Evolutionary conservation across 2,113 vertebrate species (phyloP).

Genomic region (Gavia stellata): DNA sequence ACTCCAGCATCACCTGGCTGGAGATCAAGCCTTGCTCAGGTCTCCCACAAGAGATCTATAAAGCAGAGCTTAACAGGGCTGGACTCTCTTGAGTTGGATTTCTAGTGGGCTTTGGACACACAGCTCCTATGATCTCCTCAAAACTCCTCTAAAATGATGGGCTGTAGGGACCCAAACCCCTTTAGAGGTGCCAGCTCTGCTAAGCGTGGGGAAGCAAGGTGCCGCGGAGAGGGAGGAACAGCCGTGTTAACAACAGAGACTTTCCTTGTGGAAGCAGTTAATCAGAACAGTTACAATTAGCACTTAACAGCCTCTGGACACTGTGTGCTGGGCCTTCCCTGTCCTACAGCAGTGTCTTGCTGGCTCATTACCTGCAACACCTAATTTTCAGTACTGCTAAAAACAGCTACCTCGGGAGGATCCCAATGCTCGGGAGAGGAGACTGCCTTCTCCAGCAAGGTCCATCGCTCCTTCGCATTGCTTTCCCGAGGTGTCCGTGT

Average conservation of each 20-base stretch:
- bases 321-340: background rate
- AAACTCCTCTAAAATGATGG: background rate
- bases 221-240: accelerated
- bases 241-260: background rate
- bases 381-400: background rate
- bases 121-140: background rate
- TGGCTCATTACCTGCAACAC: slow-evolving; percentile 9
- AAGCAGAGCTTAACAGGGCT: background rate
- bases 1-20: background rate
- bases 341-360: background rate
- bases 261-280: background rate
- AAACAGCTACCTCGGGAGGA: background rate
- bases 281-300: background rate
- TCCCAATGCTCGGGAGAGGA: background rate
- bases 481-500: background rate
- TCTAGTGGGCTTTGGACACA: background rate
- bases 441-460: background rate
- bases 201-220: accelerated
- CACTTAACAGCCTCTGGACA: background rate
- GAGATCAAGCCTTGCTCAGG: background rate
- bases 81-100: background rate
- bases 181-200: background rate
- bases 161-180: background rate
- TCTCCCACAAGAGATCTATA: background rate
- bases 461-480: background rate